phyloP scores from a whole-genome alignment of 2,888 invertebrate species.

The Drosophila buzzatii region DNA sequence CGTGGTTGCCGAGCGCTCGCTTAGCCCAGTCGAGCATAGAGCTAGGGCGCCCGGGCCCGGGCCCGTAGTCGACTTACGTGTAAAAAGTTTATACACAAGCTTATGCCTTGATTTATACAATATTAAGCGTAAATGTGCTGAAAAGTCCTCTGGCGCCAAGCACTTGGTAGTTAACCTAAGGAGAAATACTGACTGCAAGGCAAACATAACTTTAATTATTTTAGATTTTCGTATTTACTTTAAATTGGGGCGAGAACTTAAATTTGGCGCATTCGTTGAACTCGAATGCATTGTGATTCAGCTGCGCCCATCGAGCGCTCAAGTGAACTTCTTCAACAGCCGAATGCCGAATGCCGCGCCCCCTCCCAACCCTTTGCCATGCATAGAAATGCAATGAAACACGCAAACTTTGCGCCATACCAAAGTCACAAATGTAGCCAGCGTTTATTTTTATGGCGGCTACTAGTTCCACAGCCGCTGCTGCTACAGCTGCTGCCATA shows the following conservation, averaged over 20 bases:
- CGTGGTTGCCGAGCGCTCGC: constrained; percentile 43
- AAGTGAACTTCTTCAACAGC: neutral
- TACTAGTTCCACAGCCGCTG: neutral
- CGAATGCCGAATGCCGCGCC: neutral
- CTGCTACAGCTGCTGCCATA: neutral
- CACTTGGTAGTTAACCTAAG: neutral
- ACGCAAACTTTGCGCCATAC: constrained; percentile 57
- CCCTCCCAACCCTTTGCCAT: neutral
- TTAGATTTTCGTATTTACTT: neutral
- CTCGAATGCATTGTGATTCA: constrained; percentile 17
- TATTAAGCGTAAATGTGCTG: constrained; percentile 71
- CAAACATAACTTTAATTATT: constrained; percentile 1
- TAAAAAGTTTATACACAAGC: constrained; percentile 60
- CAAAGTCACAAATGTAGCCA: constrained; percentile 63
- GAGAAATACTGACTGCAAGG: neutral
- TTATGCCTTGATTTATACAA: constrained; percentile 78
- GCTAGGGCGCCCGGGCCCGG: neutral
- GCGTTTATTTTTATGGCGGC: constrained; percentile 62
- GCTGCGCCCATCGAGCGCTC: constrained; percentile 38
- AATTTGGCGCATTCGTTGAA: constrained; percentile 19
- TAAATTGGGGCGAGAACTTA: constrained; percentile 25
- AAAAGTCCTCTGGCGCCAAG: constrained; percentile 35
- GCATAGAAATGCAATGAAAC: constrained; percentile 68
- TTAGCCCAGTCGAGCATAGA: constrained; percentile 40
- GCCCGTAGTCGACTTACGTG: constrained; percentile 13